Evolutionary conservation across 2,888 invertebrate genomes (phyloP).

Genomic region (Euclidia mi): DNA sequence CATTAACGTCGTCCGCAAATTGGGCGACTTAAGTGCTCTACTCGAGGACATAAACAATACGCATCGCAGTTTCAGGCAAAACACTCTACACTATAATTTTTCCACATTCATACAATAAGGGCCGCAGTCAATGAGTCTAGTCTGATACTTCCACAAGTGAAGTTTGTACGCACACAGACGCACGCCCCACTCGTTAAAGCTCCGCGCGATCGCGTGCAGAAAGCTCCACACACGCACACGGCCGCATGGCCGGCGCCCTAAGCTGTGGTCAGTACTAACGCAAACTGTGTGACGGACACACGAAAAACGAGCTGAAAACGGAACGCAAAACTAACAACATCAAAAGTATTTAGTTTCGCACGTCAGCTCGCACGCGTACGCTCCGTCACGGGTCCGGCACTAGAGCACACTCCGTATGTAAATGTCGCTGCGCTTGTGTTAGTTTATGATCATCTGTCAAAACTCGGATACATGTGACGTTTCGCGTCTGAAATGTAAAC

Average conservation of each 20-base stretch:
- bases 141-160: slow-evolving; percentile 86
- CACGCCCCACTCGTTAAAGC: slow-evolving; percentile 85
- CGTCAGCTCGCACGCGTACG: slow-evolving; percentile 46
- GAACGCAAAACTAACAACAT: slow-evolving; percentile 81
- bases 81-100: slow-evolving; percentile 88
- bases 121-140: slow-evolving; percentile 90
- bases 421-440: slow-evolving; percentile 84
- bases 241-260: slow-evolving; percentile 87
- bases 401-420: slow-evolving; percentile 75
- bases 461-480: slow-evolving; percentile 88
- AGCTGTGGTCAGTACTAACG: slow-evolving; percentile 90
- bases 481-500: slow-evolving; percentile 88
- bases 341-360: slow-evolving; percentile 67
- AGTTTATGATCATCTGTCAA: slow-evolving; percentile 88
- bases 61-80: slow-evolving; percentile 86
- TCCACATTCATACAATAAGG: slow-evolving; percentile 90
- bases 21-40: slow-evolving; percentile 85
- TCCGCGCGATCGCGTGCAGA: slow-evolving; percentile 88
- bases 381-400: slow-evolving; percentile 49
- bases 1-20: slow-evolving; percentile 84
- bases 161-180: slow-evolving; percentile 81
- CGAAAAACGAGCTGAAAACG: slow-evolving; percentile 89
- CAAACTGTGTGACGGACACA: slow-evolving; percentile 90
- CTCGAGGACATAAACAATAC: slow-evolving; percentile 84
- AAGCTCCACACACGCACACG: slow-evolving; percentile 88